Conservation (phyloP, 2,888 invertebrate species). For the Andrena hattorfiana region DNA sequence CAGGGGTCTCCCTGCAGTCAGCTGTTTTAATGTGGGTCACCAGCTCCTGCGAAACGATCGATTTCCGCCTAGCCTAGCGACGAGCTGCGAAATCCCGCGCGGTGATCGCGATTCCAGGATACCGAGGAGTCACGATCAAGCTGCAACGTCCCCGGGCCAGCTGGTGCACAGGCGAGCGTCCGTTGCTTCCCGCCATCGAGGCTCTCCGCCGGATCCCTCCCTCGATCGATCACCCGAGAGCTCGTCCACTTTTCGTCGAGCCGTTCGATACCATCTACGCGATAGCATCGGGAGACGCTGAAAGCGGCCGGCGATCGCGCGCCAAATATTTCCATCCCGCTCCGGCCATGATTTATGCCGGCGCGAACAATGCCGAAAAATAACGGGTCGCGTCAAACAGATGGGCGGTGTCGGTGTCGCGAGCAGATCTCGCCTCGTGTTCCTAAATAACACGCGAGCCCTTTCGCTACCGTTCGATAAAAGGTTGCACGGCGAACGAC, state of each 20-base stretch:
- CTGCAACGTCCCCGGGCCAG: conserved; percentile 2
- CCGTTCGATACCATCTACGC: conserved; percentile 43
- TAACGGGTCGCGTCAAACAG: conserved; percentile 29
- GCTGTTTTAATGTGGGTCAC: conserved; percentile 83
- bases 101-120: neutral
- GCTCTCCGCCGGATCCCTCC: conserved; percentile 16
- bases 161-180: conserved; percentile 1
- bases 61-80: conserved; percentile 61
- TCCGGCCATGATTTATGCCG: conserved; percentile 39
- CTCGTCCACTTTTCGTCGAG: conserved; percentile 48
- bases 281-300: conserved; percentile 31
- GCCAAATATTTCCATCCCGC: conserved; percentile 46
- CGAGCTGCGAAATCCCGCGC: neutral
- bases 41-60: conserved; percentile 75
- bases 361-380: conserved; percentile 43
- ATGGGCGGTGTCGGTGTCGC: conserved; percentile 43
- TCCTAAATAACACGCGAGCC: neutral
- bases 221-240: conserved; percentile 44
- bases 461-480: neutral
- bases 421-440: conserved; percentile 14
- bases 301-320: conserved; percentile 10
- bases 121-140: neutral
- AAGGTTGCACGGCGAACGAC: neutral
- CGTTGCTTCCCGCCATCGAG: conserved; percentile 5
- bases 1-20: conserved; percentile 70